Evolutionary conservation across 1,140 invertebrate species (phyloP), one percentile per base, ranked within the genome.

Genomic region (Wiebesia pumilae): DNA sequence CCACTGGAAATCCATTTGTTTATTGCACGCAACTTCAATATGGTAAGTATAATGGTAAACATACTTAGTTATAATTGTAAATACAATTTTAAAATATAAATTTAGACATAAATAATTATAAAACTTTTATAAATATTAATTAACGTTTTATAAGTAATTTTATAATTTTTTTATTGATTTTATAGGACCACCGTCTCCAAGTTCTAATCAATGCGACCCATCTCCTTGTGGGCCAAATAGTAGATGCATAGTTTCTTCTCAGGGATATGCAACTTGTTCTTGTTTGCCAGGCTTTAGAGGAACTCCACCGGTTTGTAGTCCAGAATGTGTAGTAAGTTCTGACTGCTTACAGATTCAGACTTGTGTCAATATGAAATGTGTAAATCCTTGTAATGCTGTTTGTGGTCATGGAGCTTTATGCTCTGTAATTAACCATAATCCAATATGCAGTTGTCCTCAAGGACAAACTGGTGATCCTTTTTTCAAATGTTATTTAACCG

Each of bases 401-500:
- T 98, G 97, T 93, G 97, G 97, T 6, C 91, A 95, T 16, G 95
- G 95, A 87, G 96, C 97, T 24, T 90, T 95, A 33, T 98, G 97
- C 91, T 94, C 95, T 38, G 96, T 97, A 1, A 95, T 97, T 40
- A 97, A 97, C 91, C 97, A 97, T 90, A 97, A 97, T 92, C 97
- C 97, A 4, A 96, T 97, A 86, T 97, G 97, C 90, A 96, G 95
- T 71, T 98, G 97, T 92, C 95, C 96, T 40, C 92, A 94, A n/a
- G 96, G 95, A 62, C 95, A 95, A 90, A 95, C 95, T 87, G 97
- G 97, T 38, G 96, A 98, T 96, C 97, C 97, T 51, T 97, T 97
- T 89, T 94, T 95, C 30, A 95, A 95, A 71, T 98, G 97, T 89
- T 94, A 94, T 79, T 24, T 12, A 38, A 35, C 62, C 3, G 81